Percentiles rank a stretch among this genome's conserved stretches.
Conservation (phyloP, 2,888 invertebrate species). For the Allacma fusca region DNA sequence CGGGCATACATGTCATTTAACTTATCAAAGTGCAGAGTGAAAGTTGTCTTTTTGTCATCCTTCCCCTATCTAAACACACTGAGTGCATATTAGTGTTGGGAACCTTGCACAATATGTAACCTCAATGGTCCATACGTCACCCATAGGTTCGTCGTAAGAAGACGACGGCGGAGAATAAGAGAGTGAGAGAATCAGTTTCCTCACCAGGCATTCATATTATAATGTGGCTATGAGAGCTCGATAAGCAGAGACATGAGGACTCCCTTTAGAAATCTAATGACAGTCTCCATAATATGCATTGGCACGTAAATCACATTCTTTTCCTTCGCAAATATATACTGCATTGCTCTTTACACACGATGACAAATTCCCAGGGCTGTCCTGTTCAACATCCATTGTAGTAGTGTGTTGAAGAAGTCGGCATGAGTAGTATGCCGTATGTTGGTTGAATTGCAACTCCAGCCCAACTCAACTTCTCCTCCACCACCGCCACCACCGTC, state of each 20-base stretch:
- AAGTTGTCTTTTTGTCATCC: slow-evolving; percentile 50
- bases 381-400: slow-evolving; percentile 28
- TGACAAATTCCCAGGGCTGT: slow-evolving; percentile 42
- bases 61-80: slow-evolving; percentile 18
- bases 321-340: slow-evolving; percentile 13
- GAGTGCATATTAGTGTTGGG: background rate
- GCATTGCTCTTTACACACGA: slow-evolving; percentile 11
- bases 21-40: slow-evolving; percentile 27
- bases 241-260: slow-evolving; percentile 18
- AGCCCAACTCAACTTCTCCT: background rate
- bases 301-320: slow-evolving; percentile 51
- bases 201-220: slow-evolving; percentile 11
- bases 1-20: background rate
- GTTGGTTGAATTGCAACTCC: slow-evolving; percentile 27
- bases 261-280: slow-evolving; percentile 43
- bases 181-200: slow-evolving; percentile 36
- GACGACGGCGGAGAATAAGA: slow-evolving; percentile 38
- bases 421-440: background rate
- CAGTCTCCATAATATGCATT: slow-evolving; percentile 42
- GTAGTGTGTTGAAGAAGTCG: background rate
- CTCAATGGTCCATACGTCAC: too few relatives aligned
- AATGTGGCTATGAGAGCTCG: slow-evolving; percentile 15
- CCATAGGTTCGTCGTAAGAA: too few relatives aligned
- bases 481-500: background rate
- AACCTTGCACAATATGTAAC: background rate